Base-by-base conservation (phyloP, 92 coral and sea anemone species). In the Porites divaricata region DNA sequence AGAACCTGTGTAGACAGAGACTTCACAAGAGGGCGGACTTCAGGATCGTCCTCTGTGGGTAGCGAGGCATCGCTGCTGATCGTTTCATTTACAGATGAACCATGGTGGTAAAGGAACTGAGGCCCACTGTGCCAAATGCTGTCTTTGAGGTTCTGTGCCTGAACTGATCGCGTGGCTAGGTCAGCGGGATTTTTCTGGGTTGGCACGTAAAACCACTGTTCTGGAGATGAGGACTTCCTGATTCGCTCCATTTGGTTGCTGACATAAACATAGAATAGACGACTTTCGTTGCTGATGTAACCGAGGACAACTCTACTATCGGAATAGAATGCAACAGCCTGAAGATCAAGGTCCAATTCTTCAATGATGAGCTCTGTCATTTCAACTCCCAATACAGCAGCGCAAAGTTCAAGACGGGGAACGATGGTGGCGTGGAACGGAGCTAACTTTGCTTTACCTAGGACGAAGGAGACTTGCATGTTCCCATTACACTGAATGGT, bases 251-350 rank as follows among this genome's bases (percentile, higher is more conserved):
- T 88, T 3, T 88, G 81, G 63, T 88, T 84, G 63, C 74, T 77
- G 21, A 88, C 92, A 25, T 25, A 89, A 11, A 77, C 89, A 23
- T 84, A 84, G 81, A 84, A 84, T 17, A 85, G 89, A 9, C 85
- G n/a, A 89, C 92, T 64, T 79, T 84, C 78, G 86, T 89, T 58
- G 78, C 92, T 88, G 91, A 66, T 52, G 28, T 72, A 72, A 51
- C 77, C 63, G 0, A 67, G 45, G 4, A 67, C 72, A 0, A 67
- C 72, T 9, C 45, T 67, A 7, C 72, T 67, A 22, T 67, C 72
- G 0, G 63, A 72, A 35, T 50, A 51, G 63, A 19, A 72, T 49
- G 62, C 25, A 1, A 49, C 24, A 9, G 77, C n/a, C 1, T 72
- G 35, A 6, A 35, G 62, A 9, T 72, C 23, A 19, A 20, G 14